Conservation (phyloP, 92 coral and sea anemone species). For the Siderastrea radians region DNA sequence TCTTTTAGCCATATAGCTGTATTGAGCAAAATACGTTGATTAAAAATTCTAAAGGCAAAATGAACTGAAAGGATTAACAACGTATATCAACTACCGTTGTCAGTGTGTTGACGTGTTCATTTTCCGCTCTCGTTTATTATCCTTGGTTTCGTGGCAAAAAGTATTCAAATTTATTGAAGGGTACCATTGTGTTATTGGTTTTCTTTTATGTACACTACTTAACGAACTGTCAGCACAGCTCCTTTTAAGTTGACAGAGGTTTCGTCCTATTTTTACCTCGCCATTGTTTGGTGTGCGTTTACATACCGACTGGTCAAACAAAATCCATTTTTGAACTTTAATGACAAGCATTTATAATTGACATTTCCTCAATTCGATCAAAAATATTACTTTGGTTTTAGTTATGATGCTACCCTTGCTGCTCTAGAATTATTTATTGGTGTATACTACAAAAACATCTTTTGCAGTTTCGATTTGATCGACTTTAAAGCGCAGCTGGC, state of each 20-base stretch:
- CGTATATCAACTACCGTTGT: too few species aligned
- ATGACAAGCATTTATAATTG: constrained; percentile 8
- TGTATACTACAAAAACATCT: neutral
- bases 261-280: constrained; percentile 12
- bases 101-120: too few species aligned
- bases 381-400: neutral
- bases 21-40: too few species aligned
- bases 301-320: constrained; percentile 30
- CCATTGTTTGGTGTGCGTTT: constrained; percentile 20
- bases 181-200: neutral
- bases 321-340: neutral
- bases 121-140: too few species aligned
- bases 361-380: constrained; percentile 3
- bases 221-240: constrained; percentile 28
- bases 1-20: too few species aligned
- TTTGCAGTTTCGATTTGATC: neutral
- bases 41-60: too few species aligned
- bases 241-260: constrained; percentile 26
- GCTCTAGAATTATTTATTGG: neutral
- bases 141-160: too few species aligned
- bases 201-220: constrained; percentile 2
- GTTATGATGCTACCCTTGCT: too few species aligned
- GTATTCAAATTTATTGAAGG: neutral
- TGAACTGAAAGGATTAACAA: too few species aligned
- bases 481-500: neutral